Evolutionary conservation across 2,113 vertebrate genomes (phyloP).

Genomic region (Cyphomyrus plagiostoma): DNA sequence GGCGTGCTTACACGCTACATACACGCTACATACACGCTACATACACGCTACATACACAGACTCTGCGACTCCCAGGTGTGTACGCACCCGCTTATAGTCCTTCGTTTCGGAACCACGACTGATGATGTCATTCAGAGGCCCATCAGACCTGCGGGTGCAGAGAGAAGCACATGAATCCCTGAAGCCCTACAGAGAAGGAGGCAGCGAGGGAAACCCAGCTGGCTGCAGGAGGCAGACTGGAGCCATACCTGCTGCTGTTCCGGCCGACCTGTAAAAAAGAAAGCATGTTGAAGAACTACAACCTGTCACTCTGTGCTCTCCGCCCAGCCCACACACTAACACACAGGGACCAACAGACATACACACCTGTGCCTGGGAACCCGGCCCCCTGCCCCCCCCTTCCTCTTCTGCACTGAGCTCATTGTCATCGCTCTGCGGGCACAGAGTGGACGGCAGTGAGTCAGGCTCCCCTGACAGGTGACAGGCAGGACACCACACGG

Average conservation of each 20-base stretch:
- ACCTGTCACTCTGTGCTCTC: neutral
- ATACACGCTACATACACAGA: neutral
- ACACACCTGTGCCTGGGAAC: slow-evolving; percentile 44
- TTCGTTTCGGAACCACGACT: slow-evolving; percentile 49
- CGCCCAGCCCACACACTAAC: neutral
- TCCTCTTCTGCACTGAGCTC: slow-evolving; percentile 61
- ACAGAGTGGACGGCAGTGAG: slow-evolving; percentile 10
- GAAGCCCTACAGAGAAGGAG: neutral
- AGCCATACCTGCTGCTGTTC: slow-evolving; percentile 55
- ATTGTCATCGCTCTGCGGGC: slow-evolving; percentile 58
- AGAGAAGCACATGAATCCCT: neutral
- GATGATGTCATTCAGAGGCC: slow-evolving; percentile 44
- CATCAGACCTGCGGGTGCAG: slow-evolving; percentile 41
- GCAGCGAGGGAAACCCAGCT: neutral
- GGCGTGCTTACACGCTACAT: neutral
- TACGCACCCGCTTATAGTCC: slow-evolving; percentile 66
- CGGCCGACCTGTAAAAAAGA: slow-evolving; percentile 47
- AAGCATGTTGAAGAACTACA: slow-evolving; percentile 21
- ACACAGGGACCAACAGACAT: slow-evolving; percentile 5
- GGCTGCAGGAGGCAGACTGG: neutral
- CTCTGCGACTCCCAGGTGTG: neutral
- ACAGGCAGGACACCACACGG: neutral
- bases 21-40: neutral
- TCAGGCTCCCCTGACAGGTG: neutral
- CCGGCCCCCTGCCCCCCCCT: slow-evolving; percentile 49